Percentiles rank a stretch among this genome's conserved stretches.
These are phyloP conservation scores for Maniola hyperantus DNA, from an alignment of 2,888 invertebrate genomes.

Conservation along the genomic window DNA sequence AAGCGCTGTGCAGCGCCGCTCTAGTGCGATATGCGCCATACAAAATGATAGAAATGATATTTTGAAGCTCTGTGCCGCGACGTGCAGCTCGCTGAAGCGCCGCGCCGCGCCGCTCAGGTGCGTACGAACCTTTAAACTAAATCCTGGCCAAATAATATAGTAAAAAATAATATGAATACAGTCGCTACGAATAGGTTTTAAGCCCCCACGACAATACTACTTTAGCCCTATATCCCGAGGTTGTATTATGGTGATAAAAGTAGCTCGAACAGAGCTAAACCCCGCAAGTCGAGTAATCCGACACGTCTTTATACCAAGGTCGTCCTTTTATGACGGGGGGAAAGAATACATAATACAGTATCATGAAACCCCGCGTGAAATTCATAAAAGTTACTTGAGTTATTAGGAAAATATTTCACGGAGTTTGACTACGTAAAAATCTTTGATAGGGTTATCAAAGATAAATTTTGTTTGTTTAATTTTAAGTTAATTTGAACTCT, in stretches of 20 bases:
- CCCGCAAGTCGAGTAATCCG: slow-evolving; percentile 15
- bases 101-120: too few species aligned
- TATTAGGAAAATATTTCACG: slow-evolving; percentile 8
- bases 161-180: background rate
- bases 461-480: too few species aligned
- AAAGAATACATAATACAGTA: slow-evolving; percentile 19
- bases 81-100: too few species aligned
- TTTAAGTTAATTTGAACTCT: too few species aligned
- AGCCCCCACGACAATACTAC: slow-evolving; percentile 8
- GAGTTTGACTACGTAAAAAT: slow-evolving; percentile 2
- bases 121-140: too few species aligned
- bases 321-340: slow-evolving; percentile 21
- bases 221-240: slow-evolving; percentile 13
- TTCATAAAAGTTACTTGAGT: slow-evolving; percentile 13
- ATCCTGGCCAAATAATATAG: too few species aligned
- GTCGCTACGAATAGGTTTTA: slow-evolving; percentile 14
- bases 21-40: too few species aligned
- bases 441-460: background rate
- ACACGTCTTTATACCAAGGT: slow-evolving; percentile 23
- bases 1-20: too few species aligned
- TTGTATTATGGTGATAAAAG: slow-evolving; percentile 15
- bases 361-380: background rate
- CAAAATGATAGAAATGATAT: too few species aligned
- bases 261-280: slow-evolving; percentile 11
- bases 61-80: too few species aligned